These are phyloP conservation scores for Erebia aethiops DNA, from an alignment of 2,888 invertebrate genomes.

Conservation along the genomic window DNA sequence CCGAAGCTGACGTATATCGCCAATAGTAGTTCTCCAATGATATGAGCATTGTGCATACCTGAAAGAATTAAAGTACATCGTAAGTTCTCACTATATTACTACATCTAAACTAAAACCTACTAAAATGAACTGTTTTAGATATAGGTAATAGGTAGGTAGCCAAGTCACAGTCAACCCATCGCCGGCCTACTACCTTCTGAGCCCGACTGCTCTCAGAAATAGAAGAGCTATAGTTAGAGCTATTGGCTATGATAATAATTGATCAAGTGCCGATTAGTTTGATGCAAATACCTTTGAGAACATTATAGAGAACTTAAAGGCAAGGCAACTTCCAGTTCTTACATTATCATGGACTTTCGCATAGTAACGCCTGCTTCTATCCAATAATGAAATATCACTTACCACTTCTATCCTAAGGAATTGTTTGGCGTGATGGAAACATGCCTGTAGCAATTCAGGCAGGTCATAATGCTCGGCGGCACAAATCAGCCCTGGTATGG, in stretches of 20 bases:
- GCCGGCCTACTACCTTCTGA: too few relatives aligned
- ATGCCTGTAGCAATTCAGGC: conserved; percentile 95
- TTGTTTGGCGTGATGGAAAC: conserved; percentile 97
- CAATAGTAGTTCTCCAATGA: conserved; percentile 97
- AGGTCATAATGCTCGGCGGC: conserved; percentile 97
- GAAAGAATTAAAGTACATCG: conserved; percentile 39
- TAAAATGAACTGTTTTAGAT: not conserved
- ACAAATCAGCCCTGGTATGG: conserved; percentile 95
- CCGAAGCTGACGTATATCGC: conserved; percentile 96
- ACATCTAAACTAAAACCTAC: too few relatives aligned
- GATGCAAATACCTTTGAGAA: too few relatives aligned
- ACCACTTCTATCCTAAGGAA: conserved; percentile 96
- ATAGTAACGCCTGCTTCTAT: too few relatives aligned
- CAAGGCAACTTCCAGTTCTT: too few relatives aligned
- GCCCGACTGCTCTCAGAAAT: too few relatives aligned
- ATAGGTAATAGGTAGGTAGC: not conserved
- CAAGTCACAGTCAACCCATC: not conserved
- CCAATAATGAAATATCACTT: conserved; percentile 47
- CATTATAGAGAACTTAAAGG: too few relatives aligned
- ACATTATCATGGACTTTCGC: too few relatives aligned
- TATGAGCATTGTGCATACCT: conserved; percentile 96
- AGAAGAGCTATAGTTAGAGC: too few relatives aligned
- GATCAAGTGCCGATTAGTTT: too few relatives aligned
- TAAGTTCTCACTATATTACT: not conserved
- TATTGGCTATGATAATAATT: too few relatives aligned